These are phyloP conservation scores for Rotaria macrura DNA, from an alignment of 2,888 invertebrate species.

Conservation along the genomic window DNA sequence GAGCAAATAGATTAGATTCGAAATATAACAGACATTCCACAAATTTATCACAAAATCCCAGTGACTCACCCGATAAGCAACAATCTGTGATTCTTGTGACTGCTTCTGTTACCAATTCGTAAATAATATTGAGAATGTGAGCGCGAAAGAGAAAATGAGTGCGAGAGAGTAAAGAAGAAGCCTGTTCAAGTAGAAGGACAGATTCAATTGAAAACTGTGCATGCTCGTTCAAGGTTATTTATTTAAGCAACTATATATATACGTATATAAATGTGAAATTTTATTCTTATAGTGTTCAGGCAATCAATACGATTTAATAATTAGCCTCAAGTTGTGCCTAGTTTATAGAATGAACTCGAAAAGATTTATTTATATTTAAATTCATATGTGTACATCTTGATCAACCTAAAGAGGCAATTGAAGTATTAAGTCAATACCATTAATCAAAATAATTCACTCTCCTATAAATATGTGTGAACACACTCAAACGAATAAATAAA, in stretches of 20 bases:
- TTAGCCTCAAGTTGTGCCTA: neutral
- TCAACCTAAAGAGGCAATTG: no score
- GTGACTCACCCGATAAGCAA: neutral
- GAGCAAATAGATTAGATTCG: neutral
- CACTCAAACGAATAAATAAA: no score
- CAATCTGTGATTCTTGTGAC: neutral
- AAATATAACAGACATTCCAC: neutral
- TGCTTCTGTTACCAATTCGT: neutral
- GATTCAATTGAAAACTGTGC: neutral
- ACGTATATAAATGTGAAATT: neutral
- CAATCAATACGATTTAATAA: neutral
- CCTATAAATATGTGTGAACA: no score
- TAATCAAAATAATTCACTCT: no score
- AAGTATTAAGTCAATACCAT: no score
- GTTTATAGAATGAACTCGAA: no score
- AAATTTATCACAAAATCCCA: neutral
- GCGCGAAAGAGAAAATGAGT: neutral
- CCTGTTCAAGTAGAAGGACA: constrained; percentile 1
- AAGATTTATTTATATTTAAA: no score
- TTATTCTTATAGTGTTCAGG: neutral
- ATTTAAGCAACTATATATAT: neutral
- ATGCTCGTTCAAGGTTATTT: neutral
- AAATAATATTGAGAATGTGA: neutral
- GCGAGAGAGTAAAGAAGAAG: neutral
- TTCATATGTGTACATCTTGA: no score